Evolutionary conservation across 2,113 vertebrate species (phyloP), one percentile per base, ranked within the genome.

Genomic region (Camelus bactrianus): DNA sequence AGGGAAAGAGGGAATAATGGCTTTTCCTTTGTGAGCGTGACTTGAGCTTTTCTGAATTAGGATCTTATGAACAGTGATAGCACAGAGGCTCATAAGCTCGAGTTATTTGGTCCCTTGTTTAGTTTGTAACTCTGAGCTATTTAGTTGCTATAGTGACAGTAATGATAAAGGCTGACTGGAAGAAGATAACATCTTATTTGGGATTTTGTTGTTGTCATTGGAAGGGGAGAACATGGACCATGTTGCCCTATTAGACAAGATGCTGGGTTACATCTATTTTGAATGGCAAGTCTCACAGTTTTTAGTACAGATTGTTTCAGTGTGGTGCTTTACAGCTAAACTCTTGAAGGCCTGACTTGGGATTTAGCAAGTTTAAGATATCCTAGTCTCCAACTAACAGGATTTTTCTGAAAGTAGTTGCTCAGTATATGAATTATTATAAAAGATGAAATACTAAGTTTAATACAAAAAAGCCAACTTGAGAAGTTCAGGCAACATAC

Each of bases 361-460:
- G 97, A 98, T 98, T 98, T 98, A 98, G 95, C 86, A 96, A 98
- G 89, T 42, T 98, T 98, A 98, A 98, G 97, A 98, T 98, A 98
- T 98, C 93, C 94, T 98, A 98, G 98, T 99, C 98, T 98, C 82
- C 84, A 96, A 97, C 98, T 97, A 98, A 98, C 97, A 96, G 98
- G 93, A 98, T 98, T 98, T 98, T 98, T 97, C 91, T 98, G 91
- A 98, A 98, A 96, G 75, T 35, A 98, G 84, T 97, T 97, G 92
- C 93, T 98, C 97, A 97, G 80, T 96, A 88, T 94, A 97, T 98
- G 96, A 98, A 98, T 98, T 98, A 98, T 98, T 98, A 95, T 81
- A 97, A 94, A 67, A 97, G 50, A 98, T 98, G 52, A 98, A 98
- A 97, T 98, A 98, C 97, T 96, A 98, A 98, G 98, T 98, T 98